Base-by-base conservation (phyloP, 2,113 vertebrate species). In the Columbina picui region DNA sequence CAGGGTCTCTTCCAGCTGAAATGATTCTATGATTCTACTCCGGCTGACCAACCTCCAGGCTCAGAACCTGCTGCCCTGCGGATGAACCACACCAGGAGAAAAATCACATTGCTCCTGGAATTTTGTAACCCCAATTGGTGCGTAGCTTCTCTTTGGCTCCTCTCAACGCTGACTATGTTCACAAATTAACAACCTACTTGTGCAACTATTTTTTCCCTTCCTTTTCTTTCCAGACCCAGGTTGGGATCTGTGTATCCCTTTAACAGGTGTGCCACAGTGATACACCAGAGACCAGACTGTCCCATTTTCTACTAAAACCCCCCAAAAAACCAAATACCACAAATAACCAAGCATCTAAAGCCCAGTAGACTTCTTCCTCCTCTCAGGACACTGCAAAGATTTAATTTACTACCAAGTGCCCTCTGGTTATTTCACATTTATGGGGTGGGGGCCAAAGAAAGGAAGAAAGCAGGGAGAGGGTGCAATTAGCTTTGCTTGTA, bases 401-500 rank as follows among this genome's bases (percentile, higher is more conserved):
- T 95, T 96, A 93, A 91, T 96, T 97, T 96, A 93, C 65, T 82
- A 92, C 87, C 84, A 55, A 78, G 39, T 64, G 93, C 88, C 93
- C 91, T 85, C 82, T 59, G 84, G 80, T 89, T 96, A 91, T 94
- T 97, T 94, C 90, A 94, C 93, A 95, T 94, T 97, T 97, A 97
- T 89, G 59, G 95, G 95, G 92, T 93, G 76, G 65, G 93, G 96
- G 83, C 88, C 88, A 88, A 94, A 92, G 90, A 84, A 81, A 94
- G 95, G 87, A 92, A 93, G 94, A 68, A 81, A 73, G 84, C 47
- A 71, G 82, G 68, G 90, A 86, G 55, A 92, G 84, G 79, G 86
- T 87, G 69, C 97, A 98, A 98, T 98, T 98, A 98, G 96, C 97
- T 97, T 91, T 87, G 93, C 97, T 97, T 98, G 97, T 98, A 97